Evolutionary conservation across 2,888 invertebrate species (phyloP), one percentile per base, ranked within the genome.

Genomic region (Dryadula phaetusa): DNA sequence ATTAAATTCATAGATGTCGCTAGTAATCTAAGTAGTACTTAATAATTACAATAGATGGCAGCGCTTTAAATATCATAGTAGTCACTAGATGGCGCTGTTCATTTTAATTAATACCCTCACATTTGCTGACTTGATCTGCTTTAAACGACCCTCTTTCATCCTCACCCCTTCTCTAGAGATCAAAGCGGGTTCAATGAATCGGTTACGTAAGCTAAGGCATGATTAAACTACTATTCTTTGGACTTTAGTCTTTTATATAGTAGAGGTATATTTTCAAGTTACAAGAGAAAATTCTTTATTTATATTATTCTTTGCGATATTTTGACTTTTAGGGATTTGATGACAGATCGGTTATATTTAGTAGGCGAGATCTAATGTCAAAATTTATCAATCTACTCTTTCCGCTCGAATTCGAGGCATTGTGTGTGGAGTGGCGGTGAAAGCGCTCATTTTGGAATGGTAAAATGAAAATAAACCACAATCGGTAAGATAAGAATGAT

Each of bases 111-210:
- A 22, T n/a, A 56, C 56, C 25, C n/a, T 22, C 25, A 3, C 22
- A 25, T 40, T 7, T 8, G 12, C 10, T 12, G 12, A 12, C 28
- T 60, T 46, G 16, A 60, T 60, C 28, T 32, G 18, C 18, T 0
- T 12, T 32, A 28, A 60, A 44, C 25, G 28, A 28, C 32, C 56
- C 56, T 28, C 32, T 58, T 16, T 42, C 12, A 32, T 28, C 32
- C 44, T 60, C 60, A 40, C 60, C 58, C 60, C 14, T 60, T 60
- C 60, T 60, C 28, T 28, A 28, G 32, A 60, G 60, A 60, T 60
- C 46, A 60, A 60, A 28, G 60, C 10, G 44, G 16, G 58, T 60
- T 32, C 60, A 60, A 60, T 18, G 60, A 60, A 60, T 44, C 60
- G 60, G 28, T 60, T 46, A 60, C 46, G 60, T 60, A 60, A 60